A percentile compares a stretch with the other conserved stretches of the same genome.
These are phyloP conservation scores for Apoda limacodes DNA, from an alignment of 2,888 invertebrate genomes.

Conservation along the genomic window DNA sequence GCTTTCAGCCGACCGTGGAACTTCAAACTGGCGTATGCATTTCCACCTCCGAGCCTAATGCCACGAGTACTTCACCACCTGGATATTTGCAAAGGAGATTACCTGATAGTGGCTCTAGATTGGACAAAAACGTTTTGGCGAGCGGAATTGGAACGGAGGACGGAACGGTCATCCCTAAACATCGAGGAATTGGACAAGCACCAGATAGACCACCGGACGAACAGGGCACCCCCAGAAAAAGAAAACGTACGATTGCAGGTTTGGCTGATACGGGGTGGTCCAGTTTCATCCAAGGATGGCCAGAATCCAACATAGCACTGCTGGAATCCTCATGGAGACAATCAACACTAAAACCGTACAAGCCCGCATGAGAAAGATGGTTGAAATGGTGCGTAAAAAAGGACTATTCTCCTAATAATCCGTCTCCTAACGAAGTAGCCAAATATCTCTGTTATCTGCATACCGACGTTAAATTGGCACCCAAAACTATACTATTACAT, in stretches of 20 bases:
- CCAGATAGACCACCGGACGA: constrained; percentile 15
- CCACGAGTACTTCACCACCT: constrained; percentile 18
- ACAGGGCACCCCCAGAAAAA: constrained; percentile 10
- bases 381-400: constrained; percentile 5
- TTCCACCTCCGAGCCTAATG: constrained; percentile 20
- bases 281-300: constrained; percentile 7
- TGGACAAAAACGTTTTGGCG: constrained; percentile 19
- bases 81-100: constrained; percentile 11
- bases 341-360: constrained; percentile 19
- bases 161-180: constrained; percentile 4
- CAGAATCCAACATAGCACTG: not conserved
- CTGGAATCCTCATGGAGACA: constrained; percentile 19
- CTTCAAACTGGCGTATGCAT: constrained; percentile 18
- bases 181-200: constrained; percentile 8
- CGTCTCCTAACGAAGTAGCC: constrained; percentile 1
- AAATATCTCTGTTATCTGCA: too few relatives aligned
- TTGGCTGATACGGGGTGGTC: too few relatives aligned
- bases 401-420: constrained; percentile 1
- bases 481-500: constrained; percentile 8
- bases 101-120: constrained; percentile 15
- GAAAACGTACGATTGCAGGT: too few relatives aligned
- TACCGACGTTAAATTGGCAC: constrained; percentile 2
- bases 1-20: constrained; percentile 20
- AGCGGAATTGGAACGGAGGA: constrained; percentile 9
- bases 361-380: constrained; percentile 13